A percentile compares a stretch with the other conserved stretches of the same genome.
Conservation (phyloP, 1,140 invertebrate species). For the Phymastichus coffea region DNA sequence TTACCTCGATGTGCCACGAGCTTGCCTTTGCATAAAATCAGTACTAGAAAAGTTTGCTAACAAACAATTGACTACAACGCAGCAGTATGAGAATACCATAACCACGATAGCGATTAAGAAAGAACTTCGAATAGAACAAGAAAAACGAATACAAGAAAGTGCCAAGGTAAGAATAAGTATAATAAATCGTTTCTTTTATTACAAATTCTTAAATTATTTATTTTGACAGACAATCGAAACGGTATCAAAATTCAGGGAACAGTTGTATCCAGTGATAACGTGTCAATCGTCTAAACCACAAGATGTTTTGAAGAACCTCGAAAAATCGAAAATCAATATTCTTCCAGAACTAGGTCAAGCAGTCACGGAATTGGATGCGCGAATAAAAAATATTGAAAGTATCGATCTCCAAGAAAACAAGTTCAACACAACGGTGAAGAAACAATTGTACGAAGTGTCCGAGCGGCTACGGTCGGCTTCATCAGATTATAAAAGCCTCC, state of each 20-base stretch:
- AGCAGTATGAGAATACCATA: slow-evolving; percentile 72
- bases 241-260: slow-evolving; percentile 63
- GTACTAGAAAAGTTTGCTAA: slow-evolving; percentile 70
- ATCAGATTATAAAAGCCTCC: slow-evolving; percentile 71
- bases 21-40: slow-evolving; percentile 69
- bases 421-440: slow-evolving; percentile 59
- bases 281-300: slow-evolving; percentile 62
- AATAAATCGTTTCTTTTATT: background rate
- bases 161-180: slow-evolving; percentile 68
- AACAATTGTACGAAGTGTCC: slow-evolving; percentile 65
- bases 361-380: slow-evolving; percentile 69
- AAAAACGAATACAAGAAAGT: slow-evolving; percentile 73
- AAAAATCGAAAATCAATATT: slow-evolving; percentile 63
- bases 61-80: slow-evolving; percentile 66
- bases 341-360: slow-evolving; percentile 65
- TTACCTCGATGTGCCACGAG: slow-evolving; percentile 71
- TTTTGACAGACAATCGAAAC: slow-evolving; percentile 1
- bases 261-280: slow-evolving; percentile 76
- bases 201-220: no score
- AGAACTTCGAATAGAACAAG: slow-evolving; percentile 67
- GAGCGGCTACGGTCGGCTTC: slow-evolving; percentile 68
- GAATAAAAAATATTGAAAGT: slow-evolving; percentile 66
- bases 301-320: slow-evolving; percentile 62
- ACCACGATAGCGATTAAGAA: slow-evolving; percentile 64
- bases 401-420: slow-evolving; percentile 47